Evolutionary conservation across 1,140 invertebrate species (phyloP).

Genomic region (Choristoneura fumiferana): DNA sequence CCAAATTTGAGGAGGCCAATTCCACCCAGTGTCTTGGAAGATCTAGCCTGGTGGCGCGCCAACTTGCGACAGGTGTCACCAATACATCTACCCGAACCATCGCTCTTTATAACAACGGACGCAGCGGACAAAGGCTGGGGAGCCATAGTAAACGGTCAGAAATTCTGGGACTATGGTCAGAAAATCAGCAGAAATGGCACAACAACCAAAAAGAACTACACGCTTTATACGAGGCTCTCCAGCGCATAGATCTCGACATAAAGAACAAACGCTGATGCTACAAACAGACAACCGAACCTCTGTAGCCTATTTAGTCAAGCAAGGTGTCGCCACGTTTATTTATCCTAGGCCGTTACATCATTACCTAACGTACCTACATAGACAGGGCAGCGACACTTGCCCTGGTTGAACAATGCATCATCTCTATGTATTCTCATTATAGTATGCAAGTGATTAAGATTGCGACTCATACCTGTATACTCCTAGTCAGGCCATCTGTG

Average conservation of each 20-base stretch:
- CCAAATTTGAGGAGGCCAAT: background rate
- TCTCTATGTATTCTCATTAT: too few species aligned
- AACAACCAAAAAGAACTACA: slow-evolving; percentile 28
- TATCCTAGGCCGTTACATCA: too few species aligned
- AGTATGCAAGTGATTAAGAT: too few species aligned
- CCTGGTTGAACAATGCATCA: too few species aligned
- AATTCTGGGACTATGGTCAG: background rate
- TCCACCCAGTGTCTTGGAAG: background rate
- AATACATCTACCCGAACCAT: background rate
- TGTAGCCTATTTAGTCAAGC: background rate
- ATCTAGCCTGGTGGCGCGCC: background rate
- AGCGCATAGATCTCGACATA: background rate
- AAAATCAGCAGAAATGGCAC: slow-evolving; percentile 24
- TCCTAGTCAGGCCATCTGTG: too few species aligned
- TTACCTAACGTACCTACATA: too few species aligned
- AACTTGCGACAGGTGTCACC: background rate
- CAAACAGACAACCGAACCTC: slow-evolving; percentile 26
- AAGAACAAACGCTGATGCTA: slow-evolving; percentile 5
- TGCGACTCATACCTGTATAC: too few species aligned
- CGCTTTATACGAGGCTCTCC: slow-evolving; percentile 7
- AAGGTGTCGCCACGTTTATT: too few species aligned
- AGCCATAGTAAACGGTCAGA: background rate
- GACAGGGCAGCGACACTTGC: too few species aligned
- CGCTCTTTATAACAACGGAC: slow-evolving; percentile 22
- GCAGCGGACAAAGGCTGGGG: slow-evolving; percentile 28